Conservation (phyloP, 2,113 vertebrate species). For the Talpa occidentalis region DNA sequence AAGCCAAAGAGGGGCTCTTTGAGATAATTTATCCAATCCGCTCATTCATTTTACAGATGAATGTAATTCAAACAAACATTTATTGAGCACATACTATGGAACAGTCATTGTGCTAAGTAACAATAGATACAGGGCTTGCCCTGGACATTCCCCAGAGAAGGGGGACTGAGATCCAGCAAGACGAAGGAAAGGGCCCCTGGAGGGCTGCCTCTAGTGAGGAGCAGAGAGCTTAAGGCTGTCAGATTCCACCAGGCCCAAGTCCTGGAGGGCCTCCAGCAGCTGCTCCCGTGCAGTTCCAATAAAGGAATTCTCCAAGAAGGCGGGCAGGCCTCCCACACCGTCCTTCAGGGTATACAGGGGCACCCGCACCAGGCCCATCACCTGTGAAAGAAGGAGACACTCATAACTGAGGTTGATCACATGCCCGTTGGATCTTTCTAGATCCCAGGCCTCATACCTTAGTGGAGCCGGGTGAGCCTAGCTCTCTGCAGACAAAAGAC, state of each 20-base stretch:
- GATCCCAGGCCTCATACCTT: neutral
- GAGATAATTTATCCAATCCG: neutral
- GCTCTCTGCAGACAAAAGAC: neutral
- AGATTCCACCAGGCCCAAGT: slow-evolving; percentile 84
- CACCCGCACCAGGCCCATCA: slow-evolving; percentile 92
- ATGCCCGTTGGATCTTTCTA: neutral
- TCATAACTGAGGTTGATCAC: neutral
- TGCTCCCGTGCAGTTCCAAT: slow-evolving; percentile 89
- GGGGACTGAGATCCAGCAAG: neutral
- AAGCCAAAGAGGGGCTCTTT: neutral
- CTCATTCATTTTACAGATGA: neutral
- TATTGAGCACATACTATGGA: neutral
- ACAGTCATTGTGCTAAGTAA: neutral
- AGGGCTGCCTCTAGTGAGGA: neutral
- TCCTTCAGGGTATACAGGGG: slow-evolving; percentile 89
- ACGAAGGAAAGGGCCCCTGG: neutral
- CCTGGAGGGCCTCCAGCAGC: slow-evolving; percentile 85
- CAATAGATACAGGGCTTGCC: neutral
- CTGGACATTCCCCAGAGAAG: neutral
- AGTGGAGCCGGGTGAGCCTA: neutral
- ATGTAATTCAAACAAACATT: neutral
- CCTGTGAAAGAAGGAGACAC: slow-evolving; percentile 81
- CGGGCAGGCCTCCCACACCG: slow-evolving; percentile 88
- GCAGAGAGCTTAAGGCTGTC: slow-evolving; percentile 44
- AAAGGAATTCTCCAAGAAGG: slow-evolving; percentile 92